Evolutionary conservation across 2,113 vertebrate genomes (phyloP).

Genomic region (Chloropsis hardwickii): DNA sequence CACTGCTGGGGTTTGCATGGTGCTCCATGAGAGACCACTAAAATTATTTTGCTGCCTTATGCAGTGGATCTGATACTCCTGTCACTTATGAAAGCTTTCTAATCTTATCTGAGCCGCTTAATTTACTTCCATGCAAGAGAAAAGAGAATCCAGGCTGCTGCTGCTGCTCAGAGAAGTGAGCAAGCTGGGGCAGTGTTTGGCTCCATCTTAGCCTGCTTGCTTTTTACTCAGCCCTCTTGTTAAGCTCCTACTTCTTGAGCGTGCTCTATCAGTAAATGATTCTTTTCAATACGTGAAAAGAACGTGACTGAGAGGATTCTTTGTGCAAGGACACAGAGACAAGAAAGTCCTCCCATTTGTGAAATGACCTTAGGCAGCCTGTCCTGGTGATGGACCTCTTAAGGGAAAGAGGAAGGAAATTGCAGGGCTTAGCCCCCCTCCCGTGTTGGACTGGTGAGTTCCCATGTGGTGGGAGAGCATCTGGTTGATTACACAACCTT

Average conservation of each 20-base stretch:
- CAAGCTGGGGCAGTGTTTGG: neutral
- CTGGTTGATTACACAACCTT: conserved; percentile 13
- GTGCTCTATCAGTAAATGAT: neutral
- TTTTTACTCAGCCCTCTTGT: neutral
- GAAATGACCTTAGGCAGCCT: neutral
- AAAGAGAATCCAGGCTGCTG: neutral
- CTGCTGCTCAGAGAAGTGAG: neutral
- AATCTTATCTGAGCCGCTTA: neutral
- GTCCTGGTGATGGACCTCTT: neutral
- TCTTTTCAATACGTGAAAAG: neutral
- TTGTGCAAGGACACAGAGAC: neutral
- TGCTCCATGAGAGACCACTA: neutral
- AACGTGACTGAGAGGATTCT: neutral
- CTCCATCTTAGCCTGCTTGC: neutral
- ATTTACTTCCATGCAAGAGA: neutral
- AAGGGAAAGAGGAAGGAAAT: conserved; percentile 59
- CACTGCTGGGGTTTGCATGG: neutral
- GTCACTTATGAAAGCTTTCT: neutral
- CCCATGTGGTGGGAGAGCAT: conserved; percentile 29
- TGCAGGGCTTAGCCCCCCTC: neutral
- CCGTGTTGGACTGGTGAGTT: neutral
- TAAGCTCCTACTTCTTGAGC: neutral
- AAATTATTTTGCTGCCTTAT: neutral
- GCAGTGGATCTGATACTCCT: neutral
- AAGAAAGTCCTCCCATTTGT: neutral